These are phyloP conservation scores for Beris chalybata DNA, from an alignment of 2,888 invertebrate genomes.

Conservation along the genomic window DNA sequence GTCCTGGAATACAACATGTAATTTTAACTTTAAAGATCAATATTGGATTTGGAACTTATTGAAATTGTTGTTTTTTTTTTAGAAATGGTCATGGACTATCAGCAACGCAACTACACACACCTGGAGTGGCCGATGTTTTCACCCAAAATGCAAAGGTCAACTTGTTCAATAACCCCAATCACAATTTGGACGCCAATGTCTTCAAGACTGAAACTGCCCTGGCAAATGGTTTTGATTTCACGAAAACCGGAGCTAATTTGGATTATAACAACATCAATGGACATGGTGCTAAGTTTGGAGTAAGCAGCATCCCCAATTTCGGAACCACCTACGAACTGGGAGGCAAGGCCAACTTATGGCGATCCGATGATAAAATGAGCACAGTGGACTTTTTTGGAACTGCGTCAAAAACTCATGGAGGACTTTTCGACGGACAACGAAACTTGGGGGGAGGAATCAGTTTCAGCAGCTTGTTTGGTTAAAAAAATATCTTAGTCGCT, in stretches of 20 bases:
- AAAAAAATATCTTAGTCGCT: not conserved
- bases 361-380: slow-evolving; percentile 44
- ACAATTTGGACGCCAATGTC: slow-evolving; percentile 44
- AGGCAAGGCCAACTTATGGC: slow-evolving; percentile 46
- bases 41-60: not conserved
- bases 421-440: slow-evolving; percentile 43
- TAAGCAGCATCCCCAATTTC: slow-evolving; percentile 45
- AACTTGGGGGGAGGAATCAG: slow-evolving; percentile 43
- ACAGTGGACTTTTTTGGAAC: slow-evolving; percentile 46
- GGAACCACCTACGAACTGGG: slow-evolving; percentile 43
- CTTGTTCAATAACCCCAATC: slow-evolving; percentile 18
- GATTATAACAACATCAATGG: slow-evolving; percentile 44
- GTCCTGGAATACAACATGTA: slow-evolving; percentile 46
- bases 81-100: slow-evolving; percentile 45
- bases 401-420: slow-evolving; percentile 44
- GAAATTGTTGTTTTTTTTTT: not conserved
- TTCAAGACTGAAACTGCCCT: slow-evolving; percentile 44
- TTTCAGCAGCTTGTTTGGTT: slow-evolving; percentile 43
- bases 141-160: slow-evolving; percentile 35
- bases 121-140: slow-evolving; percentile 41
- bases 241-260: slow-evolving; percentile 46
- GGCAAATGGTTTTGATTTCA: slow-evolving; percentile 42
- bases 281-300: slow-evolving; percentile 45
- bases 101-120: slow-evolving; percentile 44
- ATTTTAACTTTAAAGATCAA: slow-evolving; percentile 32